Percentiles rank a stretch among this genome's conserved stretches.
Conservation (phyloP, 2,888 invertebrate genomes). For the Petrophora chlorosata region DNA sequence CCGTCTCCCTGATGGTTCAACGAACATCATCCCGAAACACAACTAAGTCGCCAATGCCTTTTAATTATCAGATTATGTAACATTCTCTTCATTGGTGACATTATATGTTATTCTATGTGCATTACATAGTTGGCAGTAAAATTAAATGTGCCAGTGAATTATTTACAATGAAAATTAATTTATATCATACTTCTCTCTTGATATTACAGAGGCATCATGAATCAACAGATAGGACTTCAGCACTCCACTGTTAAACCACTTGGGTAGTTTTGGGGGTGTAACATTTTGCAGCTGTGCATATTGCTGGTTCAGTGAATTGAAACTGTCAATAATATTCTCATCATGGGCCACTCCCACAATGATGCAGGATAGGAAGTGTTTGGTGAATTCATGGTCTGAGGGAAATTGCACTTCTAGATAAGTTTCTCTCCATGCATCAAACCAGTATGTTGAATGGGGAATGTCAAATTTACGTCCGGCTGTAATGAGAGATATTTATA, state of each 20-base stretch:
- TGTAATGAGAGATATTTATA: constrained; percentile 46
- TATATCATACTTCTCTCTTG: constrained; percentile 88
- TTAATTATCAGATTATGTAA: no score
- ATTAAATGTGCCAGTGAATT: no score
- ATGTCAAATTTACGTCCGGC: constrained; percentile 86
- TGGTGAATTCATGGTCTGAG: constrained; percentile 98
- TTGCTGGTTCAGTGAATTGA: constrained; percentile 91
- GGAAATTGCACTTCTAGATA: constrained; percentile 94
- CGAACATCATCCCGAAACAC: no score
- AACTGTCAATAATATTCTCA: constrained; percentile 91
- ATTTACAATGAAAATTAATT: background rate
- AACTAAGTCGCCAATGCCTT: no score
- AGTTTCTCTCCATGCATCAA: constrained; percentile 96
- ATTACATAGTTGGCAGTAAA: no score
- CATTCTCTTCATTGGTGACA: no score
- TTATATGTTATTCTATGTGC: no score
- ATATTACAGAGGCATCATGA: constrained; percentile 90
- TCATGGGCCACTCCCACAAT: constrained; percentile 89
- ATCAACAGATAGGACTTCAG: constrained; percentile 95
- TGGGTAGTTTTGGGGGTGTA: constrained; percentile 90
- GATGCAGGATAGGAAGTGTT: constrained; percentile 93
- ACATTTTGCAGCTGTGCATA: constrained; percentile 91
- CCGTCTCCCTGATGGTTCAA: no score
- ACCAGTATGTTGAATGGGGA: constrained; percentile 95
- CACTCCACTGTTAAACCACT: constrained; percentile 91